A percentile compares a stretch with the other conserved stretches of the same genome.
phyloP scores from a whole-genome alignment of 2,888 invertebrate species.

The Cistogaster globosa region DNA sequence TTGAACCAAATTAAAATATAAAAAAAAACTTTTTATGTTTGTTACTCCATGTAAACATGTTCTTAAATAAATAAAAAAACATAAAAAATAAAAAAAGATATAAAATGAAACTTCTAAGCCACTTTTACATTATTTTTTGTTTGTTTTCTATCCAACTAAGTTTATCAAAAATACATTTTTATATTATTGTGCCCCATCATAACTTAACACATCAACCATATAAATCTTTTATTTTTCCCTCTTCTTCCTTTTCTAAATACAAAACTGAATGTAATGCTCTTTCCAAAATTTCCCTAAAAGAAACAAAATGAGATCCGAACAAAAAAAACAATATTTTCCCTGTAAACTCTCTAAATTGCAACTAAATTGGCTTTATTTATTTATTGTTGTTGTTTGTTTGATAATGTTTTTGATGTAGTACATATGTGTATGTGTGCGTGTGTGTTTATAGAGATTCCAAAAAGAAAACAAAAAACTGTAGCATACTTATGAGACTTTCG shows the following conservation, averaged over 20 bases:
- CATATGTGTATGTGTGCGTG: background rate
- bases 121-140: conserved; percentile 30
- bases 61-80: conserved; percentile 52
- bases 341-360: conserved; percentile 78
- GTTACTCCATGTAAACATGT: conserved; percentile 72
- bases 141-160: conserved; percentile 73
- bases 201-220: conserved; percentile 80
- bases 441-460: conserved; percentile 4
- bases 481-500: conserved; percentile 78
- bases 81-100: too few relatives aligned
- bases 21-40: conserved; percentile 62
- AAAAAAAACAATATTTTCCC: conserved; percentile 33
- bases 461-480: conserved; percentile 26
- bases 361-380: conserved; percentile 80
- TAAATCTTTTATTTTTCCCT: conserved; percentile 76
- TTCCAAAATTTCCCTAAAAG: background rate
- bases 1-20: conserved; percentile 31
- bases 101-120: conserved; percentile 36
- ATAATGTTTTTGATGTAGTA: conserved; percentile 17
- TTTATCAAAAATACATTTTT: conserved; percentile 79
- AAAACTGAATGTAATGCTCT: background rate
- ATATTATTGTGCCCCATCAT: conserved; percentile 68
- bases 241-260: background rate
- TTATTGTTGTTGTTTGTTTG: conserved; percentile 65
- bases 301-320: conserved; percentile 8